These are phyloP conservation scores for Ispidina picta DNA, from an alignment of 2,797 vertebrate species.

Conservation along the genomic window DNA sequence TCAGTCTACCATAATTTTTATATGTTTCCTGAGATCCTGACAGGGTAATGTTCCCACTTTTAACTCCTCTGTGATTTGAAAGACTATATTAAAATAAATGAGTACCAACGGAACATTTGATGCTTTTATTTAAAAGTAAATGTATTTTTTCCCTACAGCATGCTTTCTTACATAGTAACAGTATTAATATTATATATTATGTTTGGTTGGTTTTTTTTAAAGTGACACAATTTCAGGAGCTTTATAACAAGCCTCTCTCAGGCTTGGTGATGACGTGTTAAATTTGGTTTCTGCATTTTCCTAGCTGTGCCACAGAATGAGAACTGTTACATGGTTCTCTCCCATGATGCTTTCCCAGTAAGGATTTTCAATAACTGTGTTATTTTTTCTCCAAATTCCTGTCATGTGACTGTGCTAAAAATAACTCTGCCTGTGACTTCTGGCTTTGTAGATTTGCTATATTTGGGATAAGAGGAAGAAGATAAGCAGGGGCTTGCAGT, in stretches of 20 bases:
- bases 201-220: neutral
- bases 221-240: neutral
- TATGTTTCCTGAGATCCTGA: conserved; percentile 1
- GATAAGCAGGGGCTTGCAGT: neutral
- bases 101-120: neutral
- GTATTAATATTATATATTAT: neutral
- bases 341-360: conserved; percentile 19
- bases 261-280: neutral
- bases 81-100: neutral
- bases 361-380: conserved; percentile 37
- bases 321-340: neutral
- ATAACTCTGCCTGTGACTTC: conserved; percentile 31
- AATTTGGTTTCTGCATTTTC: conserved; percentile 26
- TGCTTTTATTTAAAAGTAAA: neutral
- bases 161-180: neutral
- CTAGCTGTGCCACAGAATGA: neutral
- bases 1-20: conserved; percentile 31
- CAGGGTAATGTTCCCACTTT: neutral
- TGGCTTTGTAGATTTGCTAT: neutral
- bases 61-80: neutral
- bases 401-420: conserved; percentile 44
- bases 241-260: neutral
- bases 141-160: neutral
- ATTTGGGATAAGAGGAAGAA: neutral
- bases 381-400: conserved; percentile 37